Evolutionary conservation across 2,113 vertebrate species (phyloP), one percentile per base, ranked within the genome.

Genomic region (Apeltes quadracus): DNA sequence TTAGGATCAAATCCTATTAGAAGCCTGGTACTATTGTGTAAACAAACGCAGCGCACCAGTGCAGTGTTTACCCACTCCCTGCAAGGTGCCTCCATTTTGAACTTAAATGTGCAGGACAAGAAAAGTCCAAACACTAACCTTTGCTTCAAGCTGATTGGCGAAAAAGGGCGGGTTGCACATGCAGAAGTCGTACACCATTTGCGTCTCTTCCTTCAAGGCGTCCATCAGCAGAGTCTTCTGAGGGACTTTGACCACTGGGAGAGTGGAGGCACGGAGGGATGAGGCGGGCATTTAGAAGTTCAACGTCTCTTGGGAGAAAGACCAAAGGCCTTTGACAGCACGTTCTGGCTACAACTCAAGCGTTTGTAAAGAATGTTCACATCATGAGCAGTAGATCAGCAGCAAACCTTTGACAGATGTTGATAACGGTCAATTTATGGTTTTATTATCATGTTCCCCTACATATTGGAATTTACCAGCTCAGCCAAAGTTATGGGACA

Each of bases 161-260:
- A 99, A 99, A 90, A 99, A 99, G 0, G 98, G 98, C 55, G 98
- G 97, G 62, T 99, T 99, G 84, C 98, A 99, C 97, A 99, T 99
- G 87, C 97, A 99, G 92, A 99, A 99, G 87, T 99, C 97, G 18
- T 99, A 99, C 71, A 97, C 76, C 0, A 99, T 94, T 69, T 96
- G 95, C 12, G 96, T 96, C 90, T 99, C 97, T 81, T 99, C 97
- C 86, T 99, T 98, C 81, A 99, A 91, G 13, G 98, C 97, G 80
- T 99, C 97, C 96, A 99, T 97, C 70, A 99, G 84, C 58, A 99
- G 92, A 32, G 97, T 99, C 92, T 99, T 99, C 92, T 99, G 96
- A 63, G 98, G 98, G 38, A 99, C 97, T 90, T 99, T 99, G 67
- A 99, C 97, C 79, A 99, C 98, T 99, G 57, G n/a, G 84, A 51